phyloP scores from a whole-genome alignment of 1,140 invertebrate genomes.

The Reticulitermes speratus region DNA sequence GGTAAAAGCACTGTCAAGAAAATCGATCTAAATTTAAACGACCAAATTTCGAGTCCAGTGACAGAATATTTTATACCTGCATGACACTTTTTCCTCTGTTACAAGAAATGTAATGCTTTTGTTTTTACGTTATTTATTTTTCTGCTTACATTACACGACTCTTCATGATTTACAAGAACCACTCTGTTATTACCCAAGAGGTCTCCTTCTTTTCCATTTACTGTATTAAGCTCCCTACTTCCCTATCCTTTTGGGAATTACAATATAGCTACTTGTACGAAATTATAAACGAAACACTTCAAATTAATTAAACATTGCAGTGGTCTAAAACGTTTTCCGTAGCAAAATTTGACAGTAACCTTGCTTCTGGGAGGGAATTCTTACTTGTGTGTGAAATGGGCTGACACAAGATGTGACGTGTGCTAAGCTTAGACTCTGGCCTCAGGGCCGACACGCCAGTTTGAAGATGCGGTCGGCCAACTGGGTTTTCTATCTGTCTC shows the following conservation, averaged over 20 bases:
- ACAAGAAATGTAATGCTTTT: too few species aligned
- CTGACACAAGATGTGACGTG: conserved; percentile 10
- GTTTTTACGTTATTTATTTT: too few species aligned
- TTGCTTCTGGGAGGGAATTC: not conserved
- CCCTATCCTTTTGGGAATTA: not conserved
- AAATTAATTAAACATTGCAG: not conserved
- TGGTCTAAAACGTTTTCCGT: too few species aligned
- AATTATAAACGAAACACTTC: conserved; percentile 8
- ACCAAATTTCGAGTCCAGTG: too few species aligned
- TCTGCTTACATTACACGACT: too few species aligned
- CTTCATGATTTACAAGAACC: too few species aligned
- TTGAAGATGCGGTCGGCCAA: not conserved
- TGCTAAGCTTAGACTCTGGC: not conserved
- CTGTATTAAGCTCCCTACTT: not conserved
- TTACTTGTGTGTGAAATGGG: not conserved
- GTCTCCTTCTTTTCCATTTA: not conserved
- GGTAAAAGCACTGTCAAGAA: too few species aligned
- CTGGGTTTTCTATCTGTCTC: not conserved
- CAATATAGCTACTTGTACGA: not conserved
- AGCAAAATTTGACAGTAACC: conserved; percentile 2
- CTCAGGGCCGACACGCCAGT: not conserved
- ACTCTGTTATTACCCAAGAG: too few species aligned
- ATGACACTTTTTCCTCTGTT: too few species aligned
- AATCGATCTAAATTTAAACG: too few species aligned
- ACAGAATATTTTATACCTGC: too few species aligned